phyloP scores from a whole-genome alignment of 2,113 vertebrate genomes.

The Grammomys surdaster region DNA sequence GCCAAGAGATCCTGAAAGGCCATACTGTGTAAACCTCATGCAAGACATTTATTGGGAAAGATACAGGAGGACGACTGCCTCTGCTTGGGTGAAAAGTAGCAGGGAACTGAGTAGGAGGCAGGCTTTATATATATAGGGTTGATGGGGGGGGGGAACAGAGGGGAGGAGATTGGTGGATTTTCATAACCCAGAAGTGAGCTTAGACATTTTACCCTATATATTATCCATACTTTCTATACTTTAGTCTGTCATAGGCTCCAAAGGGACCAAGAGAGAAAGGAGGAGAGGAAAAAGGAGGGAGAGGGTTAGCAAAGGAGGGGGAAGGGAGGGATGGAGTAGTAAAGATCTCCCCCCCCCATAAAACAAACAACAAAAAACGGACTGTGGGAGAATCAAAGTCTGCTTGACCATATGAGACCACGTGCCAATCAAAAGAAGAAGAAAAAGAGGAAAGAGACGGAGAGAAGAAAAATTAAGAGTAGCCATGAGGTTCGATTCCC shows the following conservation, averaged over 20 bases:
- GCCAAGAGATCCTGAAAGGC: neutral
- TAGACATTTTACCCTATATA: neutral
- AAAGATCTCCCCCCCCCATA: neutral
- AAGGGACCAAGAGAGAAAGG: neutral
- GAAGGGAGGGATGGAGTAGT: too few species aligned
- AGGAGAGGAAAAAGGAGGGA: neutral
- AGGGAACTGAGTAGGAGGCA: neutral
- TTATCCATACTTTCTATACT: neutral
- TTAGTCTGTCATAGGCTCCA: neutral
- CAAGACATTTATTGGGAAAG: neutral
- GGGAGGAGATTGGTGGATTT: neutral
- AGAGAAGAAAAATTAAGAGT: neutral
- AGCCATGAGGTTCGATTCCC: neutral
- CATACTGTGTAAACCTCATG: neutral
- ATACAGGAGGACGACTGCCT: neutral
- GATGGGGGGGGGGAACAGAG: fast-evolving
- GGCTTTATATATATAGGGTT: neutral
- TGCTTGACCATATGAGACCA: neutral
- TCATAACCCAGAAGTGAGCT: neutral
- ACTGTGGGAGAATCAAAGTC: neutral
- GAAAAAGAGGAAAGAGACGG: neutral
- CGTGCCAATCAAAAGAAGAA: neutral
- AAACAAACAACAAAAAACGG: neutral
- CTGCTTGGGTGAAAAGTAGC: neutral
- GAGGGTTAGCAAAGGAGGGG: too few species aligned